phyloP scores from a whole-genome alignment of 2,113 vertebrate genomes.

The Progne subis region DNA sequence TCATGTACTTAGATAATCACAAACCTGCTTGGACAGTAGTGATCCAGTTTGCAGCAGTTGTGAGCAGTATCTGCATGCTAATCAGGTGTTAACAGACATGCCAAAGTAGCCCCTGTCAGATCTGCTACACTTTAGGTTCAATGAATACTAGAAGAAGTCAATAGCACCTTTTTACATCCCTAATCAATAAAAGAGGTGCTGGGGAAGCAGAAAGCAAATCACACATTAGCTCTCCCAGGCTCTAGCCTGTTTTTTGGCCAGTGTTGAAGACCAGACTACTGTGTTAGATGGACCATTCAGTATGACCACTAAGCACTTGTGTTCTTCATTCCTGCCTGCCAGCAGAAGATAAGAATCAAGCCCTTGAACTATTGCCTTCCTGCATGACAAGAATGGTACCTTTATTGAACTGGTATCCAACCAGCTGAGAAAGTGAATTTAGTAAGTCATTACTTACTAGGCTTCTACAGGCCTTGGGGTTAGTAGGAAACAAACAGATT shows the following conservation, averaged over 20 bases:
- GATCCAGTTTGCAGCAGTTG: slow-evolving; percentile 18
- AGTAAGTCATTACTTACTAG: neutral
- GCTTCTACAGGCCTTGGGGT: neutral
- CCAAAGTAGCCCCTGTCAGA: neutral
- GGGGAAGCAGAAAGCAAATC: neutral
- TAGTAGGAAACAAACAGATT: neutral
- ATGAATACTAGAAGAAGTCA: neutral
- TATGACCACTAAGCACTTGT: rapidly evolving
- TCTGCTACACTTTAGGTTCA: neutral
- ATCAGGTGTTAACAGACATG: neutral
- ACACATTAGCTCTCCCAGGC: neutral
- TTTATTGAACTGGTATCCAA: neutral
- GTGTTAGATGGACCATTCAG: neutral
- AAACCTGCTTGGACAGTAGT: neutral
- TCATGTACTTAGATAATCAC: neutral
- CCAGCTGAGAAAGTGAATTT: neutral
- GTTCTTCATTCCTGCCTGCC: neutral
- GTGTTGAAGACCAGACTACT: neutral
- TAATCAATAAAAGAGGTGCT: neutral
- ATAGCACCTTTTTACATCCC: neutral
- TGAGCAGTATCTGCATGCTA: neutral
- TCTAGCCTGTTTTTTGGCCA: neutral
- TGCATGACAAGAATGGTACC: neutral
- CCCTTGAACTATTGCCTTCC: neutral
- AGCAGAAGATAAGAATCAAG: neutral